Base-by-base conservation (phyloP, 2,888 invertebrate genomes). In the Ennomos erosarius region DNA sequence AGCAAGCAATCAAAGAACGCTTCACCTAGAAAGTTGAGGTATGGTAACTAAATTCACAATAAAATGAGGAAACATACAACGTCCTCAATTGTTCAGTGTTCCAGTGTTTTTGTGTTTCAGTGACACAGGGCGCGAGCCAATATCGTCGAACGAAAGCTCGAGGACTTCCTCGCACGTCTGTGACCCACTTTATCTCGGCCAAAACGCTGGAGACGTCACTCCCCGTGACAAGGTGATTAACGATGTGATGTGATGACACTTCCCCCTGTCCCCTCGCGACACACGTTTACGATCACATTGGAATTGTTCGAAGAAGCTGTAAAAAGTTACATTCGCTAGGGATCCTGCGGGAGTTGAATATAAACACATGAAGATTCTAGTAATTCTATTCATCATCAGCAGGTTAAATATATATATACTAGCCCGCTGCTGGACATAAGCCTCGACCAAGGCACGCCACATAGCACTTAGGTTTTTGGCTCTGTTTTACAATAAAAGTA, bases 211-310 rank as follows among this genome's bases (percentile, higher is more conserved):
- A 78, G 76, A 78, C 77, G 81, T 85, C 82, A 84, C 76, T 64
- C 64, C 58, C 71, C 79, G 68, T 79, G 87, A 85, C 88, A 83
- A 69, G 71, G 78, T 89, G 88, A 90, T 89, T 86, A 84, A 90
- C 83, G 88, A 87, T 37, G 43, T 35, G 50, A 65, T 75, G 74
- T 74, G 75, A 73, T 80, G 83, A 78, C 73, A 73, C 78, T 76
- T 26, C 52, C 54, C 55, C 50, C 46, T 35, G 9, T 16, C 36
- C 44, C 33, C 43, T 35, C 10, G 1, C 39, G 39, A 52, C 53
- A 35, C 44, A 37, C 44, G 36, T 62, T 62, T 62, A 62, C 48
- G 62, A 62, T 55, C 57, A 16, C 44, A 16, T 9, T 13, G 33
- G 47, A 57, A 58, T 54, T 44, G 57, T 62, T 62, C 62, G 38